Conservation (phyloP, 2,113 vertebrate species). For the Beaufortia kweichowensis region DNA sequence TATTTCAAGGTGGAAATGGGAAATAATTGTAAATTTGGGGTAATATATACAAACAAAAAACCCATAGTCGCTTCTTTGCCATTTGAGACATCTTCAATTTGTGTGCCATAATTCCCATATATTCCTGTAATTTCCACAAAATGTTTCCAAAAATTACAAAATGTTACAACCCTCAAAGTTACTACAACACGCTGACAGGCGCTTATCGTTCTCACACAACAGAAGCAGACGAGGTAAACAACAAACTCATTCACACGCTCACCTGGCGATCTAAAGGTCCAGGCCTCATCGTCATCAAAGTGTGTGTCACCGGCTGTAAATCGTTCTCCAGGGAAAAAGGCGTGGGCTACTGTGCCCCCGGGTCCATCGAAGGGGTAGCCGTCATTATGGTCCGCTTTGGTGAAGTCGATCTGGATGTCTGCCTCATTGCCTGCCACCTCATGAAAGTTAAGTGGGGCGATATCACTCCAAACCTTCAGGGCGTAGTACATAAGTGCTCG, state of each 20-base stretch:
- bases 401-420: slow-evolving; percentile 97
- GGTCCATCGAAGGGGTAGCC: slow-evolving; percentile 95
- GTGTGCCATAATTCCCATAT: too few species aligned
- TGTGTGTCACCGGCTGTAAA: slow-evolving; percentile 88
- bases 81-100: too few species aligned
- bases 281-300: slow-evolving; percentile 93
- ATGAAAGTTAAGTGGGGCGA: slow-evolving; percentile 91
- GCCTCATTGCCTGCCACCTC: slow-evolving; percentile 90
- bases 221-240: not conserved
- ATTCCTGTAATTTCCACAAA: too few species aligned
- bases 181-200: not conserved
- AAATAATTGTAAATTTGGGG: too few species aligned
- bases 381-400: slow-evolving; percentile 87
- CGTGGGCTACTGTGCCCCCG: slow-evolving; percentile 90
- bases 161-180: too few species aligned
- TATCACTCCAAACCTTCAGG: slow-evolving; percentile 96
- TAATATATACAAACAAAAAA: too few species aligned
- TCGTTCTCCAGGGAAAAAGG: slow-evolving; percentile 90
- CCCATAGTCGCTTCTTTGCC: too few species aligned
- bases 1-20: too few species aligned
- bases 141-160: too few species aligned
- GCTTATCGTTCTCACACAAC: not conserved
- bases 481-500: slow-evolving; percentile 95
- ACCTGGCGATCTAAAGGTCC: slow-evolving; percentile 96
- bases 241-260: not conserved